Conservation (phyloP, 2,888 invertebrate species). For the Hedya salicella region DNA sequence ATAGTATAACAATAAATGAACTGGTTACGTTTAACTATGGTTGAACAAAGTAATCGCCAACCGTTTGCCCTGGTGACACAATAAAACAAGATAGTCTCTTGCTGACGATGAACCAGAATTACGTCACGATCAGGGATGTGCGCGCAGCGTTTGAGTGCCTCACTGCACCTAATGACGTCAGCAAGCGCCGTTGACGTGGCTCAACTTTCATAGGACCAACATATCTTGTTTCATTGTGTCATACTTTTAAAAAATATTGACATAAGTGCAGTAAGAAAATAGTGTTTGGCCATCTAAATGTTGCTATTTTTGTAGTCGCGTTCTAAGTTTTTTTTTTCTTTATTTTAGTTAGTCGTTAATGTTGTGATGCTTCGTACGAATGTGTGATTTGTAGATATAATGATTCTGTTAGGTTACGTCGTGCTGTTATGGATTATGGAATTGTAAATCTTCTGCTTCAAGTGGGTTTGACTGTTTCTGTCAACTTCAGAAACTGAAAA, state of each 20-base stretch:
- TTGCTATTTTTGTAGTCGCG: constrained; percentile 65
- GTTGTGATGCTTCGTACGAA: constrained; percentile 54
- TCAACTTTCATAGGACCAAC: too few relatives aligned
- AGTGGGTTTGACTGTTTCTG: constrained; percentile 2
- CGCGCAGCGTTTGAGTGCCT: too few relatives aligned
- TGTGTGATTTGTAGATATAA: constrained; percentile 45
- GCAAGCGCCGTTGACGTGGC: too few relatives aligned
- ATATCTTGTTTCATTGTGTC: too few relatives aligned
- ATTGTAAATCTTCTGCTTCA: constrained; percentile 6
- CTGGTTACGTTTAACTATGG: too few relatives aligned
- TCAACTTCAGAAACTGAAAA: background rate
- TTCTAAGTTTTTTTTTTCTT: constrained; percentile 72
- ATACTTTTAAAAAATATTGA: background rate
- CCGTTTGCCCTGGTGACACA: too few relatives aligned
- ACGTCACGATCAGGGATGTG: too few relatives aligned
- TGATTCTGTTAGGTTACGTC: background rate
- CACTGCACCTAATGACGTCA: too few relatives aligned
- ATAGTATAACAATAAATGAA: too few relatives aligned
- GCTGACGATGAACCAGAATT: too few relatives aligned
- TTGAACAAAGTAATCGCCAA: too few relatives aligned
- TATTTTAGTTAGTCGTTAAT: constrained; percentile 50
- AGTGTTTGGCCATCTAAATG: constrained; percentile 41
- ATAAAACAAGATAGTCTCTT: too few relatives aligned
- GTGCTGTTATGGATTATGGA: background rate
- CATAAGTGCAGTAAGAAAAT: background rate